Conservation (phyloP, 2,888 invertebrate species). For the Apantesis nais region DNA sequence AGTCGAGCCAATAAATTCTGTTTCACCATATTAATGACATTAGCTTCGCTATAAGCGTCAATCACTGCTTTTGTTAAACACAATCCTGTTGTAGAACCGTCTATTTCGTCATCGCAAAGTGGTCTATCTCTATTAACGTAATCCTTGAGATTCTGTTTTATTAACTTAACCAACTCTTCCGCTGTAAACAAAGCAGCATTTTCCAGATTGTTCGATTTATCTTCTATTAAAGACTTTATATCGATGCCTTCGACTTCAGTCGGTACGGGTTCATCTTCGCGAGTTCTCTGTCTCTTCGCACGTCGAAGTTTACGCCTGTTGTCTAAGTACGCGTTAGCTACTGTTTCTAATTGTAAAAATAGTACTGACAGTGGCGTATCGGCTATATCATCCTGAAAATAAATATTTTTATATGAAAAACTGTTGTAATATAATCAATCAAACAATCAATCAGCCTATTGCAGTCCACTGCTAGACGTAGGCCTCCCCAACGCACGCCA, state of each 20-base stretch:
- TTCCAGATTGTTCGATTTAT: conserved; percentile 65
- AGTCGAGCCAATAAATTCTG: conserved; percentile 77
- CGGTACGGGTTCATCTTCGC: conserved; percentile 57
- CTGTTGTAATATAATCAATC: too few relatives aligned
- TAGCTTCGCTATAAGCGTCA: conserved; percentile 88
- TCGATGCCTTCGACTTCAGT: conserved; percentile 57
- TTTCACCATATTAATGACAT: conserved; percentile 85
- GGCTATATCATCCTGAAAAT: conserved; percentile 76
- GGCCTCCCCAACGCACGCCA: too few relatives aligned
- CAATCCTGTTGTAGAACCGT: conserved; percentile 65
- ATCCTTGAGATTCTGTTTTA: conserved; percentile 67
- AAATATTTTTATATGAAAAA: neutral
- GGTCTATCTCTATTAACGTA: conserved; percentile 56
- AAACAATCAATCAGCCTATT: too few relatives aligned
- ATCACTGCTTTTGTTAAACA: conserved; percentile 83
- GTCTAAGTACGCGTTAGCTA: conserved; percentile 69
- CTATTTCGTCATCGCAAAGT: conserved; percentile 67
- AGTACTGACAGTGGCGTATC: conserved; percentile 78
- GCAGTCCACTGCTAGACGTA: too few relatives aligned
- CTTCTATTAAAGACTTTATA: conserved; percentile 62
- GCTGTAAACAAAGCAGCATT: conserved; percentile 55
- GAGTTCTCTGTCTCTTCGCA: conserved; percentile 71
- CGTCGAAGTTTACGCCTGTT: conserved; percentile 70
- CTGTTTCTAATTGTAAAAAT: conserved; percentile 77
- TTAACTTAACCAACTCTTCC: conserved; percentile 63